phyloP scores from a whole-genome alignment of 2,113 vertebrate genomes.

The Phrynocephalus versicolor region DNA sequence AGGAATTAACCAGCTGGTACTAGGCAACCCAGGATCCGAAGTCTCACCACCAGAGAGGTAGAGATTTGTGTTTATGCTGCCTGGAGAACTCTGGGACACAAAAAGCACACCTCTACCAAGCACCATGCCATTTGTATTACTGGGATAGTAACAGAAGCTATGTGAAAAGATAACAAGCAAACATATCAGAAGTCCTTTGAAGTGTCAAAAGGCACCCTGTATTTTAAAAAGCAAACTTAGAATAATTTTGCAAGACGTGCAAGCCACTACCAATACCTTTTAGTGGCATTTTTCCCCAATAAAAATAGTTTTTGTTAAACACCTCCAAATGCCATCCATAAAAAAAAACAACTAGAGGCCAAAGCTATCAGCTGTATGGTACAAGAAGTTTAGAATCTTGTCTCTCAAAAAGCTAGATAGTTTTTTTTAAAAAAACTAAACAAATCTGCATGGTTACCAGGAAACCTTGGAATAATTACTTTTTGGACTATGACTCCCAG shows the following conservation, averaged over 20 bases:
- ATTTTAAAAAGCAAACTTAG: background rate
- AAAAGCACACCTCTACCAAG: too few species aligned
- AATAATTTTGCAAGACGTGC: background rate
- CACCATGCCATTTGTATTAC: background rate
- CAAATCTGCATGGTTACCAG: background rate
- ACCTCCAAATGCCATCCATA: accelerated
- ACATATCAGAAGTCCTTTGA: background rate
- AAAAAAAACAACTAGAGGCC: background rate
- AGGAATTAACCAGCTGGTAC: background rate
- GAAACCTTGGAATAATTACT: too few species aligned
- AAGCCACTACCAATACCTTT: background rate
- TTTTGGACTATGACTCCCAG: background rate
- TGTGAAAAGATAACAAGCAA: background rate
- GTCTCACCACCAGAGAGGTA: background rate
- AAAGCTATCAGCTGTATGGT: background rate
- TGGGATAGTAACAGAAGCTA: background rate
- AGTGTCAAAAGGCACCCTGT: background rate
- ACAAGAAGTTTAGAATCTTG: background rate
- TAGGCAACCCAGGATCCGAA: background rate
- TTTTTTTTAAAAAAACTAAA: background rate
- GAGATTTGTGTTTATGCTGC: background rate
- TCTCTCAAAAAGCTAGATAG: background rate
- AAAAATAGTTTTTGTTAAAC: background rate
- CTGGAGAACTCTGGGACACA: background rate
- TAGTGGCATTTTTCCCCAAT: background rate